Percentiles rank a stretch among this genome's conserved stretches.
phyloP scores from a whole-genome alignment of 2,797 vertebrate species.

The Limnodromus scolopaceus region DNA sequence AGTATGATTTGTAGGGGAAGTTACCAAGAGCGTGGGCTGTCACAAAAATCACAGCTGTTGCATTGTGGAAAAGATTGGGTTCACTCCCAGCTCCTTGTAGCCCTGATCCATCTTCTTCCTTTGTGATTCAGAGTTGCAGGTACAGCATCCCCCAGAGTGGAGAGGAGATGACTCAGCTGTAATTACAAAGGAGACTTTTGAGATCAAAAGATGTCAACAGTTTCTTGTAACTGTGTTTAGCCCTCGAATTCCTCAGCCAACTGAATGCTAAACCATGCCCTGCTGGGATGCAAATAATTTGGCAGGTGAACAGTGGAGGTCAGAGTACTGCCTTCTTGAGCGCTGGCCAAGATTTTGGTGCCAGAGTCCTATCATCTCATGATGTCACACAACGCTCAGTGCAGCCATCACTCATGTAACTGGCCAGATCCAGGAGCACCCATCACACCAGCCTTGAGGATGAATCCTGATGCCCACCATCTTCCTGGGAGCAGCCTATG shows the following conservation, averaged over 20 bases:
- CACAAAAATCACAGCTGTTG: not conserved
- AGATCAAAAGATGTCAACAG: not conserved
- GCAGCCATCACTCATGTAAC: rapidly evolving
- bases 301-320: not conserved
- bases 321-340: not conserved
- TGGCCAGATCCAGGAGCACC: not conserved
- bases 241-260: not conserved
- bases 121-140: not conserved
- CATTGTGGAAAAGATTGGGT: not conserved
- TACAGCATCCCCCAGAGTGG: not conserved
- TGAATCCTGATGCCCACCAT: rapidly evolving
- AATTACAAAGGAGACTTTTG: not conserved
- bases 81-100: not conserved
- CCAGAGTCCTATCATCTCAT: rapidly evolving
- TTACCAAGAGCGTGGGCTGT: not conserved
- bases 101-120: not conserved
- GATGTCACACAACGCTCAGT: not conserved
- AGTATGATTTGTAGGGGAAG: not conserved
- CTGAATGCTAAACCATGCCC: not conserved
- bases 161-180: not conserved
- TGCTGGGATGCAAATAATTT: not conserved
- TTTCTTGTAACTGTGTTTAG: not conserved
- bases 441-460: not conserved
- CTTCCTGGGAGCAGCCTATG: not conserved
- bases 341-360: not conserved